Evolutionary conservation across 2,113 vertebrate species (phyloP).

Genomic region (Ictalurus furcatus): DNA sequence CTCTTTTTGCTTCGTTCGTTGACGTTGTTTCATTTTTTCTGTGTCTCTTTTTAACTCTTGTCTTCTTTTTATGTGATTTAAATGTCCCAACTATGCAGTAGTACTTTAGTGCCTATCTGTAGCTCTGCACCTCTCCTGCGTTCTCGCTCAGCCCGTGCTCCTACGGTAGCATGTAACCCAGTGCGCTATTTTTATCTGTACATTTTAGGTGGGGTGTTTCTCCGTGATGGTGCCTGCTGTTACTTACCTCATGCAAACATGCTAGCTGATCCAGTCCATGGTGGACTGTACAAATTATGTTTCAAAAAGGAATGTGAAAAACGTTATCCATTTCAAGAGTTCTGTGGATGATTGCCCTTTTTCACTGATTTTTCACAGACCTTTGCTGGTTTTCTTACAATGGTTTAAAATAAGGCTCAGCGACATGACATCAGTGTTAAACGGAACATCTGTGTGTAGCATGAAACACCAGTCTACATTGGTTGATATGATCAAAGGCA

Average conservation of each 20-base stretch:
- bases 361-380: not conserved
- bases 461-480: not conserved
- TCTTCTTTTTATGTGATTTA: not conserved
- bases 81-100: slow-evolving; percentile 34
- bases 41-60: slow-evolving; percentile 6
- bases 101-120: slow-evolving; percentile 31
- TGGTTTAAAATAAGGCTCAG: not conserved
- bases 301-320: slow-evolving; percentile 30
- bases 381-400: not conserved
- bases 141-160: not conserved
- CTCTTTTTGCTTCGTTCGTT: slow-evolving; percentile 1
- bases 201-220: slow-evolving; percentile 36
- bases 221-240: slow-evolving; percentile 49
- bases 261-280: slow-evolving; percentile 34
- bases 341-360: not conserved
- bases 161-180: slow-evolving; percentile 22
- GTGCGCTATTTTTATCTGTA: slow-evolving; percentile 44
- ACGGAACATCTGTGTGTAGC: not conserved
- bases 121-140: not conserved
- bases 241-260: slow-evolving; percentile 46
- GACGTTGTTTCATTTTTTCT: not conserved
- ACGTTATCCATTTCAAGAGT: not conserved
- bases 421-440: not conserved
- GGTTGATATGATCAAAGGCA: slow-evolving; percentile 22
- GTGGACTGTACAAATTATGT: slow-evolving; percentile 33